Evolutionary conservation across 2,888 invertebrate species (phyloP).

Genomic region (Drosophila planitibia): DNA sequence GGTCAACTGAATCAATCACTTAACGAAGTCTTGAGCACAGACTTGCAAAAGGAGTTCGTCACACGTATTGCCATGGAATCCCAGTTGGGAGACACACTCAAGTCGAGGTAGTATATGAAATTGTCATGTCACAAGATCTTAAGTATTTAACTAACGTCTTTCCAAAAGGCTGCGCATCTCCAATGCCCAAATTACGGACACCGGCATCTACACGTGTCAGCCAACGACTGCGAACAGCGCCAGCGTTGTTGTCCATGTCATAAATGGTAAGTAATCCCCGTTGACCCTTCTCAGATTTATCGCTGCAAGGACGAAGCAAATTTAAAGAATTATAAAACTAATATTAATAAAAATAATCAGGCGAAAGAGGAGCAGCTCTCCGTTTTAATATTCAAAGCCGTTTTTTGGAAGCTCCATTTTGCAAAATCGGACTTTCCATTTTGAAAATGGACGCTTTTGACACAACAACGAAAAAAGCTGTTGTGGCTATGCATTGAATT

Average conservation of each 20-base stretch:
- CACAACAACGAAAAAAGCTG: neutral
- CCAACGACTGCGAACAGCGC: slow-evolving; percentile 94
- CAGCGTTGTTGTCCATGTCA: slow-evolving; percentile 94
- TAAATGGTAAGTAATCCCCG: slow-evolving; percentile 89
- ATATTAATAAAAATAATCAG: neutral
- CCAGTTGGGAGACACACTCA: slow-evolving; percentile 89
- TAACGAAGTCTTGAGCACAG: slow-evolving; percentile 68
- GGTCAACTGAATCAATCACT: slow-evolving; percentile 37
- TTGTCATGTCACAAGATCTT: too few species aligned
- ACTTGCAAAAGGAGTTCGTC: slow-evolving; percentile 80
- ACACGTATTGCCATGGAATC: slow-evolving; percentile 84
- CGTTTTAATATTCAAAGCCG: neutral
- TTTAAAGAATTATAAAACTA: neutral
- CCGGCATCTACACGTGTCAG: slow-evolving; percentile 95
- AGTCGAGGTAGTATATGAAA: slow-evolving; percentile 86
- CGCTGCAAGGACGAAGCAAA: neutral
- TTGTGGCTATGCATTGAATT: neutral
- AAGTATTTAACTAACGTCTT: neutral
- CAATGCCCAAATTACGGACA: slow-evolving; percentile 91
- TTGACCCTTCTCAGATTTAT: neutral
- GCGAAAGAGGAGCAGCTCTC: neutral
- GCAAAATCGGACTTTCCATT: neutral
- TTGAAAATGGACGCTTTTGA: neutral
- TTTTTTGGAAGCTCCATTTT: neutral
- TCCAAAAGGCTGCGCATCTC: slow-evolving; percentile 88